phyloP scores from a whole-genome alignment of 2,888 invertebrate species.

The Smittia aterrima region DNA sequence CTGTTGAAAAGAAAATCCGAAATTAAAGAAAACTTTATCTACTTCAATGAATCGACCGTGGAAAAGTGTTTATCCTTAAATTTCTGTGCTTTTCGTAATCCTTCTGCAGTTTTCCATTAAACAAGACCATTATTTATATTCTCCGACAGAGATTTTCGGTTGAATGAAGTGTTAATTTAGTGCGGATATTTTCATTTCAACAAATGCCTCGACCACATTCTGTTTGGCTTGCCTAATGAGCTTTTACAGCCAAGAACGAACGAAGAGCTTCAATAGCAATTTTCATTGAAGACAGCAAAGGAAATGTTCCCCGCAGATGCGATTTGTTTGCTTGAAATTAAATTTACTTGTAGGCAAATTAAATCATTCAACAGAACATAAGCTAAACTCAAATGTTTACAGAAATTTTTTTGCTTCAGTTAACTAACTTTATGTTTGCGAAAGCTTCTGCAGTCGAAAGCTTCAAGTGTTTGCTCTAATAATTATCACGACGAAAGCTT shows the following conservation, averaged over 20 bases:
- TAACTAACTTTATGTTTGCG: neutral
- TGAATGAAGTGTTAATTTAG: constrained; percentile 29
- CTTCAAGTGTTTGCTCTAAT: neutral
- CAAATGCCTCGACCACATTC: neutral
- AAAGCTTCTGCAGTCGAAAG: neutral
- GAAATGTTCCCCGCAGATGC: no score
- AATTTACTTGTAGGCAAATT: constrained; percentile 20
- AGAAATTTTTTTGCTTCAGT: neutral
- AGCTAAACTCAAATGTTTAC: neutral
- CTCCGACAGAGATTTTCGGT: constrained; percentile 26
- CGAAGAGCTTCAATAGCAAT: no score
- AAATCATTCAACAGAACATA: neutral
- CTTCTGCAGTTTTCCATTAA: constrained; percentile 3
- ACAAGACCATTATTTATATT: constrained; percentile 18
- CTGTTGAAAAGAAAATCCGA: no score
- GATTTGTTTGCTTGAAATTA: neutral
- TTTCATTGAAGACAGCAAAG: no score
- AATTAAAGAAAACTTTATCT: neutral
- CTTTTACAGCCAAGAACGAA: no score
- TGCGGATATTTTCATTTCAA: constrained; percentile 19
- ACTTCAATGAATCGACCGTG: neutral
- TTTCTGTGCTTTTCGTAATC: constrained; percentile 3
- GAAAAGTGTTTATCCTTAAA: neutral
- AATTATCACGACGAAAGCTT: no score
- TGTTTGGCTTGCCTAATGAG: neutral